Conservation (phyloP, 2,113 vertebrate species). For the Lophius piscatorius region DNA sequence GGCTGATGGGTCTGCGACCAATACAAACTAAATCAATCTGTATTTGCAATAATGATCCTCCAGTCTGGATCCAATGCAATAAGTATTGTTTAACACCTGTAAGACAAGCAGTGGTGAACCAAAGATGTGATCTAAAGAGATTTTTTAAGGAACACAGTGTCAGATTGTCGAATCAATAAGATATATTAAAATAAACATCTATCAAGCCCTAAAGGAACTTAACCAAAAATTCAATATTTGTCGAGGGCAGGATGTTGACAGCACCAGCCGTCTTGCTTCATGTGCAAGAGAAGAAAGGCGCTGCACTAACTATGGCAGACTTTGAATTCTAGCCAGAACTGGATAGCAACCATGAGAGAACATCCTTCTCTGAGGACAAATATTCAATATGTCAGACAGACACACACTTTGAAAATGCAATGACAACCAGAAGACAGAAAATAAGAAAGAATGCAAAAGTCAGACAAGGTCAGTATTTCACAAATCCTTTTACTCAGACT, state of each 20-base stretch:
- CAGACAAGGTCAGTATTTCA: not conserved
- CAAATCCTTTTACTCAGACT: conserved; percentile 17
- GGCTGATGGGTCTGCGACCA: too few species aligned
- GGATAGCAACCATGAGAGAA: conserved; percentile 5
- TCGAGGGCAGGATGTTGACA: conserved; percentile 5
- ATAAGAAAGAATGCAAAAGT: not conserved
- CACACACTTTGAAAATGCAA: conserved; percentile 7
- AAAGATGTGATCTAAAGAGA: not conserved
- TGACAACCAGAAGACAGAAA: not conserved
- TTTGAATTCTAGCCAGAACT: conserved; percentile 14
- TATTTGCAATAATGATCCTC: too few species aligned
- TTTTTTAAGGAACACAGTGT: not conserved
- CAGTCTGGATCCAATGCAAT: too few species aligned
- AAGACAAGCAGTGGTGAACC: not conserved
- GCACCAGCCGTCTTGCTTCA: not conserved
- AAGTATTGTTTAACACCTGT: not conserved
- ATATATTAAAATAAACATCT: not conserved
- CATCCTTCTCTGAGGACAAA: conserved; percentile 9
- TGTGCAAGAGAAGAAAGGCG: conserved; percentile 3
- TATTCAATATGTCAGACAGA: conserved; percentile 14
- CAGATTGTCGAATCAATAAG: not conserved
- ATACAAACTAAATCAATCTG: too few species aligned
- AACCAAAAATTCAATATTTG: not conserved
- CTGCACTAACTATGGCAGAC: not conserved
- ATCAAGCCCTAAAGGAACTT: not conserved